Evolutionary conservation across 1,140 invertebrate genomes (phyloP).

Genomic region (Euura saliciscinereae): DNA sequence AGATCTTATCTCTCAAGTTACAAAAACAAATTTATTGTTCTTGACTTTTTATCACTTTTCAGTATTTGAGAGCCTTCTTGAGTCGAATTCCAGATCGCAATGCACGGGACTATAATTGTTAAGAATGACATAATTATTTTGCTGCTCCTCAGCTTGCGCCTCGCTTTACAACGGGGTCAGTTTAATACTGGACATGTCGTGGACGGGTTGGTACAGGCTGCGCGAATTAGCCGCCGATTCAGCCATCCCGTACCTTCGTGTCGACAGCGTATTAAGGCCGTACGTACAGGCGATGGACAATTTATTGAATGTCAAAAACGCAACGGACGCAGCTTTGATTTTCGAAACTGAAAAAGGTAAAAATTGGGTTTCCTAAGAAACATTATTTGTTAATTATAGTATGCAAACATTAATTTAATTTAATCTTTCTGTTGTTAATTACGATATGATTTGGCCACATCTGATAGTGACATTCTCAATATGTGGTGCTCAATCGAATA

Average conservation of each 20-base stretch:
- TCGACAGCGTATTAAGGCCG: slow-evolving; percentile 64
- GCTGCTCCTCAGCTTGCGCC: slow-evolving; percentile 62
- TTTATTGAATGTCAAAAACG: slow-evolving; percentile 69
- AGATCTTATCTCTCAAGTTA: slow-evolving; percentile 1
- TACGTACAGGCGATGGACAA: slow-evolving; percentile 69
- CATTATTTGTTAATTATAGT: slow-evolving; percentile 8
- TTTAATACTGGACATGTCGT: slow-evolving; percentile 69
- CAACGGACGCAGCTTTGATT: slow-evolving; percentile 76
- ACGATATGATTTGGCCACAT: not conserved
- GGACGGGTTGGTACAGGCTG: slow-evolving; percentile 66
- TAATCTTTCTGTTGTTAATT: not conserved
- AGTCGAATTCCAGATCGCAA: slow-evolving; percentile 31
- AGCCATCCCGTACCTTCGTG: slow-evolving; percentile 65
- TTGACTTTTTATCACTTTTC: too few species aligned
- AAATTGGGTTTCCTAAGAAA: slow-evolving; percentile 7
- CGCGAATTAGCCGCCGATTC: slow-evolving; percentile 54
- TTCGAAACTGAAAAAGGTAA: slow-evolving; percentile 70
- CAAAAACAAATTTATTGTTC: too few species aligned
- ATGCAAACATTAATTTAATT: too few species aligned
- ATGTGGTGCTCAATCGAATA: too few species aligned
- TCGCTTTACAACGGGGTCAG: slow-evolving; percentile 62
- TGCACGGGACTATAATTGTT: slow-evolving; percentile 2
- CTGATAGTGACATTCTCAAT: too few species aligned
- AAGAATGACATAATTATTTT: too few species aligned
- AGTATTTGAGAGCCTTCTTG: slow-evolving; percentile 32